These are phyloP conservation scores for Syncerus caffer DNA, from an alignment of 2,797 vertebrate species.

Conservation along the genomic window DNA sequence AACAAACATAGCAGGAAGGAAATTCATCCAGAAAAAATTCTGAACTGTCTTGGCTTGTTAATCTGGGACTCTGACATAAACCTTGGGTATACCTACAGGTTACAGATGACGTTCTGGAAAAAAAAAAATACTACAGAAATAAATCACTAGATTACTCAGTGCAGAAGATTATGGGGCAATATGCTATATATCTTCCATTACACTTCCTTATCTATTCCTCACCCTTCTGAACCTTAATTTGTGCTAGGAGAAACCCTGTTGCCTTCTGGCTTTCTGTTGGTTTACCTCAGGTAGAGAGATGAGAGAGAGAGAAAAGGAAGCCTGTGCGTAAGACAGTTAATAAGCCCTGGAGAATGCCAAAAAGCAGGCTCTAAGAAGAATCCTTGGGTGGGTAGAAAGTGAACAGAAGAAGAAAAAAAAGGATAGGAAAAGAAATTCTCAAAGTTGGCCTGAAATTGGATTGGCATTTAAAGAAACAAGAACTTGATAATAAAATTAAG, in stretches of 20 bases:
- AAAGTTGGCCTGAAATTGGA: not conserved
- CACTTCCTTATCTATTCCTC: not conserved
- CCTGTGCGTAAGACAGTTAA: not conserved
- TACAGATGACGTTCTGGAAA: not conserved
- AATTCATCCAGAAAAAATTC: not conserved
- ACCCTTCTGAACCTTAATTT: not conserved
- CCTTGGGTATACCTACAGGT: not conserved
- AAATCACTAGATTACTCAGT: not conserved
- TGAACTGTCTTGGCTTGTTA: not conserved
- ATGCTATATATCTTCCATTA: not conserved
- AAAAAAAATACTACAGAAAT: not conserved
- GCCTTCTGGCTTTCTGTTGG: not conserved
- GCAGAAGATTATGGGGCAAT: not conserved
- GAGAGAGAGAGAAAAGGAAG: not conserved
- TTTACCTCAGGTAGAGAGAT: not conserved
- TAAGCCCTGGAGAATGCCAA: not conserved
- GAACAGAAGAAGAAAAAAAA: not conserved
- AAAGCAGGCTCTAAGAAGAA: not conserved
- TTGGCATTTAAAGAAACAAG: slow-evolving; percentile 43
- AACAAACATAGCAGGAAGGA: slow-evolving; percentile 11
- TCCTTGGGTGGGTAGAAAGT: not conserved
- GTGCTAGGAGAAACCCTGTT: not conserved
- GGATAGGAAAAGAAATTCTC: not conserved
- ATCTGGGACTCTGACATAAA: not conserved
- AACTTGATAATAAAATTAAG: slow-evolving; percentile 31